Evolutionary conservation across 2,888 invertebrate species (phyloP).

Genomic region (Macropis europaea): DNA sequence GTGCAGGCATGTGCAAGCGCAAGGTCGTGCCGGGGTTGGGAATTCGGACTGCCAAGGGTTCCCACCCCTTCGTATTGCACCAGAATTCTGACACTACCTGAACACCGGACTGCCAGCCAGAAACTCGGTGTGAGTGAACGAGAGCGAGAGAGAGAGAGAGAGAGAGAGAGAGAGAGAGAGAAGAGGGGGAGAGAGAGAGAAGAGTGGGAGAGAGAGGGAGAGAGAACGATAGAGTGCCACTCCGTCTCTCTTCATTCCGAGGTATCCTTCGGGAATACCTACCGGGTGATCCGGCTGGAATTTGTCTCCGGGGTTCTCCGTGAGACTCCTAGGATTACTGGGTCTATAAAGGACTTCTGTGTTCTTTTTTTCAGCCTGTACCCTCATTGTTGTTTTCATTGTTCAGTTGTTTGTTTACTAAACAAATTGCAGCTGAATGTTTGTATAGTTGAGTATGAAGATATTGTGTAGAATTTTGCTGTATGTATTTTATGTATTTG

Average conservation of each 20-base stretch:
- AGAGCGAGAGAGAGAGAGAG: conserved; percentile 4
- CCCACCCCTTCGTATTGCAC: conserved; percentile 71
- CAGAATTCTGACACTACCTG: conserved; percentile 65
- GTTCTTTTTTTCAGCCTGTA: no score
- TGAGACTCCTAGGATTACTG: conserved; percentile 15
- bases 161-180: neutral
- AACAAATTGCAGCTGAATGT: no score
- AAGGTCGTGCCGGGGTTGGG: conserved; percentile 71
- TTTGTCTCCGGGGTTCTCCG: neutral
- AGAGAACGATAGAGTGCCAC: conserved; percentile 18
- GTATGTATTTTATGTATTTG: no score
- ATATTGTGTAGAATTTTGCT: no score
- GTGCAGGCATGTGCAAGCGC: conserved; percentile 61
- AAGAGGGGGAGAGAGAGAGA: neutral
- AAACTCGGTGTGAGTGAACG: no score
- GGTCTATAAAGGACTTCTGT: no score
- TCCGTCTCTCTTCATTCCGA: conserved; percentile 50
- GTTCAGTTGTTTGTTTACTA: no score
- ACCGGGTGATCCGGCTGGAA: conserved; percentile 44
- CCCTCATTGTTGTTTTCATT: no score
- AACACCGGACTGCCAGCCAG: conserved; percentile 32
- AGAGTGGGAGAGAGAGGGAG: conserved; percentile 15
- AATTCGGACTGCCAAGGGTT: conserved; percentile 73
- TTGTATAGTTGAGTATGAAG: no score
- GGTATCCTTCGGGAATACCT: conserved; percentile 63